Percentiles rank a stretch among this genome's conserved stretches.
phyloP scores from a whole-genome alignment of 2,888 invertebrate species.

The Parapristionchus giblindavisi region DNA sequence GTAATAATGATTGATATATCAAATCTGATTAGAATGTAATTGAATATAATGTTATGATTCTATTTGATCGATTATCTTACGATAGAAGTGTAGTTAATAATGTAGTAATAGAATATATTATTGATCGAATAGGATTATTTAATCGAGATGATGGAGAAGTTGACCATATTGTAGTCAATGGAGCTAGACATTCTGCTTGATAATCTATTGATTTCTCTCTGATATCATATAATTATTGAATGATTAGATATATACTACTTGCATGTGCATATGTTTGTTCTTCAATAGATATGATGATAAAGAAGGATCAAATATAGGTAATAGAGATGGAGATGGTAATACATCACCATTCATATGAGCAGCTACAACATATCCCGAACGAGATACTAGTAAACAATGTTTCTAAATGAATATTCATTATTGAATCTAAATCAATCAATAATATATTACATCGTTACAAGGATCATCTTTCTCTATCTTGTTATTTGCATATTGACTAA shows the following conservation, averaged over 20 bases:
- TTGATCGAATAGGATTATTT: not conserved
- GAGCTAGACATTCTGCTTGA: conserved; percentile 56
- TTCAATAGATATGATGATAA: not conserved
- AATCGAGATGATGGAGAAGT: conserved; percentile 21
- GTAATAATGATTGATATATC: conserved; percentile 37
- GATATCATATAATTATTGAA: conserved; percentile 1
- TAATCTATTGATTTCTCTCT: conserved; percentile 49
- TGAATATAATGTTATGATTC: not conserved
- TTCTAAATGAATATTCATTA: conserved; percentile 40
- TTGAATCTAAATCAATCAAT: not conserved
- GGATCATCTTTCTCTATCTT: not conserved
- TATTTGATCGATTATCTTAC: conserved; percentile 4
- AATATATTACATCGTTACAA: not conserved
- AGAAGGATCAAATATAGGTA: not conserved
- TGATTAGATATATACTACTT: not conserved
- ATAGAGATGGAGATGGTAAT: not conserved
- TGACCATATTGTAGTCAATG: conserved; percentile 39
- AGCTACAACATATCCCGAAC: conserved; percentile 52
- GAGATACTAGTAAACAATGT: conserved; percentile 52
- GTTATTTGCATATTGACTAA: conserved; percentile 47
- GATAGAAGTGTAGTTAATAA: conserved; percentile 17
- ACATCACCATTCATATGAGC: conserved; percentile 35
- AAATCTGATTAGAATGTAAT: conserved; percentile 38
- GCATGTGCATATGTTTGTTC: not conserved
- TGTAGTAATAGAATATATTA: not conserved